Percentiles rank a stretch among this genome's conserved stretches.
Conservation (phyloP, 2,888 invertebrate genomes). For the Rosalia funebris region DNA sequence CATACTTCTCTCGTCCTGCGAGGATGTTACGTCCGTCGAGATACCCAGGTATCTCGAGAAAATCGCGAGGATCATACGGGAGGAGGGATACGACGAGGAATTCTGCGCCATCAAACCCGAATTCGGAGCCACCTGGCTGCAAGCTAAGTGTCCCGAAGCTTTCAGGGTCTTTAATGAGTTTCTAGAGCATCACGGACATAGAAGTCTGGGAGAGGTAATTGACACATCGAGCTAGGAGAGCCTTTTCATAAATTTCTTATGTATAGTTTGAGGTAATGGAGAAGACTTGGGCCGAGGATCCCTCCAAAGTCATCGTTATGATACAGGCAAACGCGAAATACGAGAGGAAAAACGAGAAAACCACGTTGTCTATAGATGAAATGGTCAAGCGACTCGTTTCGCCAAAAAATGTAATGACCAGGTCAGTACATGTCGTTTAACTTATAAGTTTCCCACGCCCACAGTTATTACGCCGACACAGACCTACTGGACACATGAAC, state of each 20-base stretch:
- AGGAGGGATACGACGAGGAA: constrained; percentile 59
- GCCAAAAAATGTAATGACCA: constrained; percentile 65
- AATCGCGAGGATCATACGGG: constrained; percentile 52
- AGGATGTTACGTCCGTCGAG: constrained; percentile 79
- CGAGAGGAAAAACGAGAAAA: constrained; percentile 49
- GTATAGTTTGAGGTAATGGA: constrained; percentile 74
- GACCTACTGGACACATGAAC: not conserved
- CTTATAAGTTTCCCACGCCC: not conserved
- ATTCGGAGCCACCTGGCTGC: constrained; percentile 70
- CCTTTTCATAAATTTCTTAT: not conserved
- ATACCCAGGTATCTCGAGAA: constrained; percentile 65
- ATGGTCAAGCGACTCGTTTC: constrained; percentile 66
- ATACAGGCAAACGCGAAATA: constrained; percentile 68
- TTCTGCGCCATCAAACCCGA: constrained; percentile 66
- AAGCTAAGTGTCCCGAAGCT: constrained; percentile 64
- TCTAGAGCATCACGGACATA: constrained; percentile 76
- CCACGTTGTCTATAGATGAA: constrained; percentile 60
- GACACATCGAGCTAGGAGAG: not conserved
- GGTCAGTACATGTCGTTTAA: constrained; percentile 54
- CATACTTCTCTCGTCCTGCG: constrained; percentile 73
- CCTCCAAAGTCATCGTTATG: constrained; percentile 70
- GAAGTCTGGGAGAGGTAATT: constrained; percentile 72
- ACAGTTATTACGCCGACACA: not conserved
- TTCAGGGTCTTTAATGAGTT: constrained; percentile 68
- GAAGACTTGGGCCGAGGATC: constrained; percentile 74